Conservation (phyloP, 2,113 vertebrate species). For the Prolemur simus region DNA sequence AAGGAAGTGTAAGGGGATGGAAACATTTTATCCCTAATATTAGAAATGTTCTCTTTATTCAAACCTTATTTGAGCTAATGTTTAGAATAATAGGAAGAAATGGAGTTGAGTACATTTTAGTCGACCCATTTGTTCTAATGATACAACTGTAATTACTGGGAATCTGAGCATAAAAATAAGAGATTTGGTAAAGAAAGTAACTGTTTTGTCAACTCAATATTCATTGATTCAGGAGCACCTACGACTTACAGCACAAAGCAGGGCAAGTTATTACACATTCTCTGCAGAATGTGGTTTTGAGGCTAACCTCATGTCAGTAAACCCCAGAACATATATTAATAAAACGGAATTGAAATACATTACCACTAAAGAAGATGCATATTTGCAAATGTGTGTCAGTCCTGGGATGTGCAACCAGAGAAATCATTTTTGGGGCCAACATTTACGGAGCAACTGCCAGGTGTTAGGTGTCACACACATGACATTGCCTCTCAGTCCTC, state of each 20-base stretch:
- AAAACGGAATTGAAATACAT: too few species aligned
- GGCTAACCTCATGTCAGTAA: not conserved
- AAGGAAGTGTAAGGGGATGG: constrained; percentile 21
- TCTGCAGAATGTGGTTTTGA: not conserved
- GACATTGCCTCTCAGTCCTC: too few species aligned
- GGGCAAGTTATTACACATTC: not conserved
- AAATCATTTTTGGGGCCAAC: not conserved
- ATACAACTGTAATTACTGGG: not conserved
- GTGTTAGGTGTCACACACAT: rapidly evolving
- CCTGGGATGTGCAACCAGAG: too few species aligned
- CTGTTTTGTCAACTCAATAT: not conserved
- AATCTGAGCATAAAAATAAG: not conserved
- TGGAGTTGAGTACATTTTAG: not conserved
- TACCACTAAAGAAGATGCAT: not conserved
- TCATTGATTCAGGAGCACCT: not conserved
- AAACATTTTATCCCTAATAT: constrained; percentile 18
- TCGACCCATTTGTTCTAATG: not conserved
- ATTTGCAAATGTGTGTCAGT: not conserved
- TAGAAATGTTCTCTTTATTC: constrained; percentile 30
- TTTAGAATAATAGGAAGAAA: not conserved
- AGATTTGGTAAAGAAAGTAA: not conserved
- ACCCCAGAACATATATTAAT: too few species aligned
- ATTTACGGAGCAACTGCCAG: rapidly evolving
- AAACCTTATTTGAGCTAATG: not conserved
- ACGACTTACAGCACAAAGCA: not conserved